phyloP scores from a whole-genome alignment of 30 jellyfish, hydroid and myxozoan genomes.

The Euphysa ruthae region DNA sequence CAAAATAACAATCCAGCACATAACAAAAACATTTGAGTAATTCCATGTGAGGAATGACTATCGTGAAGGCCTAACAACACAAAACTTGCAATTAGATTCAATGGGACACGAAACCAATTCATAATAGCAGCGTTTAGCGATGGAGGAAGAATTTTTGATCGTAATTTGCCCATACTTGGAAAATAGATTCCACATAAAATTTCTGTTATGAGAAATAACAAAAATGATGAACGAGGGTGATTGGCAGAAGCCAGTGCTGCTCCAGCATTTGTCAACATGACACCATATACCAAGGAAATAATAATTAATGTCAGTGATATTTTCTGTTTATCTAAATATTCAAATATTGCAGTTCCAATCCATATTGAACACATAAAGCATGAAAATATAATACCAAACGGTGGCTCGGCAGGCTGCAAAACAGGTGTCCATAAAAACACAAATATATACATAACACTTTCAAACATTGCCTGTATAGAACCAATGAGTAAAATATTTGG shows the following conservation, averaged over 20 bases:
- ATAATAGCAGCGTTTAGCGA: slow-evolving; percentile 63
- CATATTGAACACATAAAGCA: slow-evolving; percentile 82
- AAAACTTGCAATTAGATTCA: slow-evolving; percentile 73
- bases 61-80: slow-evolving; percentile 74
- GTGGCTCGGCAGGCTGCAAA: slow-evolving; percentile 78
- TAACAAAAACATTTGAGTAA: slow-evolving; percentile 67
- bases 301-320: slow-evolving; percentile 30
- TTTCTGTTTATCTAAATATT: slow-evolving; percentile 16
- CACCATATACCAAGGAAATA: slow-evolving; percentile 51
- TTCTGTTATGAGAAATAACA: slow-evolving; percentile 56
- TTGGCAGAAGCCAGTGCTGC: slow-evolving; percentile 86
- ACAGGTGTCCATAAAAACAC: slow-evolving; percentile 97
- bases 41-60: slow-evolving; percentile 86
- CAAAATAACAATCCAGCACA: slow-evolving; percentile 59
- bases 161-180: slow-evolving; percentile 72
- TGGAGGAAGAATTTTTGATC: slow-evolving; percentile 62
- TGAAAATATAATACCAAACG: slow-evolving; percentile 84
- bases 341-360: slow-evolving; percentile 66
- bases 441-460: slow-evolving; percentile 88
- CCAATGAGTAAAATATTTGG: slow-evolving; percentile 63
- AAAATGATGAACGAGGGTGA: slow-evolving; percentile 71
- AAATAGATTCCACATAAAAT: slow-evolving; percentile 79
- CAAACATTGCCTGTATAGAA: slow-evolving; percentile 88
- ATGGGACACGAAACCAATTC: slow-evolving; percentile 91
- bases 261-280: slow-evolving; percentile 62